Conservation (phyloP, 2,888 invertebrate species). For the Lithosia quadra region DNA sequence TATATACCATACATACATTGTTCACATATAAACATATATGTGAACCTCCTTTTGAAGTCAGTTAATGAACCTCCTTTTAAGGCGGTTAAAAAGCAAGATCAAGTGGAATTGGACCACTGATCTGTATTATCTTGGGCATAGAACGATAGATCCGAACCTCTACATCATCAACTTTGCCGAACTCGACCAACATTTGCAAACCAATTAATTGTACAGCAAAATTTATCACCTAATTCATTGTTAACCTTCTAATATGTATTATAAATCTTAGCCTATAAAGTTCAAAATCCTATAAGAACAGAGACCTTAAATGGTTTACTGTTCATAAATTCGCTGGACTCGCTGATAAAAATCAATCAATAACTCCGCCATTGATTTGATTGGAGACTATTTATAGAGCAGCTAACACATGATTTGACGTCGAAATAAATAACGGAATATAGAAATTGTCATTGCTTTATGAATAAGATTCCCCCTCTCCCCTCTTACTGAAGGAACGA, state of each 20-base stretch:
- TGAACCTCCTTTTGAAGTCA: no score
- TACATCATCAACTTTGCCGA: neutral
- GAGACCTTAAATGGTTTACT: neutral
- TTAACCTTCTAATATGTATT: neutral
- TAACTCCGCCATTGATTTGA: conserved; percentile 27
- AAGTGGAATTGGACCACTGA: no score
- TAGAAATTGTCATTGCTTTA: no score
- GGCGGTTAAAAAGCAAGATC: no score
- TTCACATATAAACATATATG: no score
- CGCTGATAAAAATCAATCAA: conserved; percentile 45
- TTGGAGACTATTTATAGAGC: conserved; percentile 28
- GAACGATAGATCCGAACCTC: no score
- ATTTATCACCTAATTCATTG: neutral
- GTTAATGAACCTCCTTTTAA: no score
- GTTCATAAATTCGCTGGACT: conserved; percentile 15
- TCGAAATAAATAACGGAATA: neutral
- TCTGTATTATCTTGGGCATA: no score
- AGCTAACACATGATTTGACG: neutral
- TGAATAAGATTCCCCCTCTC: no score
- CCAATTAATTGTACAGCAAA: neutral
- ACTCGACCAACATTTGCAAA: neutral
- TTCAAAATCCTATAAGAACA: neutral
- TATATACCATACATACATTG: no score
- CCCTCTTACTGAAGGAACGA: no score
- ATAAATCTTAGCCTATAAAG: neutral